Conservation (phyloP, 2,797 vertebrate genomes). For the Bradypodion pumilum region DNA sequence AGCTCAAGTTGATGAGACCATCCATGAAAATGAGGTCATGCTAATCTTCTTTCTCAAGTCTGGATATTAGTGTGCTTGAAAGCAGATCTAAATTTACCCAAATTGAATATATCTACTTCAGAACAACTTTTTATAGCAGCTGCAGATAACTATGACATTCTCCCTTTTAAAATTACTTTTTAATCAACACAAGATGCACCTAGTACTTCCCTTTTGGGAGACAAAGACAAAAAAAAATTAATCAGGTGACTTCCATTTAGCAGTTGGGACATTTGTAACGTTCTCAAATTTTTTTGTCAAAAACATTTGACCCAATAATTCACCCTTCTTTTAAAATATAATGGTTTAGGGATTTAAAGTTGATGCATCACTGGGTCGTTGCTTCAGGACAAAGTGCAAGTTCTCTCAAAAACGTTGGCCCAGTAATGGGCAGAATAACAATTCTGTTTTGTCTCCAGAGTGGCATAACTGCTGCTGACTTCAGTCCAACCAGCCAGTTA, state of each 20-base stretch:
- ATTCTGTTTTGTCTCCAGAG: conserved; percentile 58
- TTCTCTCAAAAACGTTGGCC: conserved; percentile 13
- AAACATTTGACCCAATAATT: conserved; percentile 78
- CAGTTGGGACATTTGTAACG: conserved; percentile 82
- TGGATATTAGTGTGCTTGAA: conserved; percentile 55
- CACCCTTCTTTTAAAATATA: conserved; percentile 58
- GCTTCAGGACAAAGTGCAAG: not conserved
- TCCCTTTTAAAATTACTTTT: conserved; percentile 61
- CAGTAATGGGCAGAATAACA: conserved; percentile 57
- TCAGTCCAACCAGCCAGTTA: conserved; percentile 72
- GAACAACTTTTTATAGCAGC: conserved; percentile 71
- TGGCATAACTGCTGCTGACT: conserved; percentile 62
- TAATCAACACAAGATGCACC: conserved; percentile 44
- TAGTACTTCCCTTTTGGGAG: conserved; percentile 59
- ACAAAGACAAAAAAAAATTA: conserved; percentile 33
- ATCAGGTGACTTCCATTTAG: conserved; percentile 78
- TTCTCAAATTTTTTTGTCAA: conserved; percentile 85
- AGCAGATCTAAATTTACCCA: conserved; percentile 60
- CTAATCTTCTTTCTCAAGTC: conserved; percentile 56
- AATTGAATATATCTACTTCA: conserved; percentile 62
- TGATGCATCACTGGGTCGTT: conserved; percentile 40
- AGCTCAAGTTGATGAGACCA: conserved; percentile 32
- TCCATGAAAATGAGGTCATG: conserved; percentile 42
- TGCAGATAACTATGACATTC: conserved; percentile 64
- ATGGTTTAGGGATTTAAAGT: not conserved